Evolutionary conservation across 2,888 invertebrate species (phyloP).

Genomic region (Tethea ocularis): DNA sequence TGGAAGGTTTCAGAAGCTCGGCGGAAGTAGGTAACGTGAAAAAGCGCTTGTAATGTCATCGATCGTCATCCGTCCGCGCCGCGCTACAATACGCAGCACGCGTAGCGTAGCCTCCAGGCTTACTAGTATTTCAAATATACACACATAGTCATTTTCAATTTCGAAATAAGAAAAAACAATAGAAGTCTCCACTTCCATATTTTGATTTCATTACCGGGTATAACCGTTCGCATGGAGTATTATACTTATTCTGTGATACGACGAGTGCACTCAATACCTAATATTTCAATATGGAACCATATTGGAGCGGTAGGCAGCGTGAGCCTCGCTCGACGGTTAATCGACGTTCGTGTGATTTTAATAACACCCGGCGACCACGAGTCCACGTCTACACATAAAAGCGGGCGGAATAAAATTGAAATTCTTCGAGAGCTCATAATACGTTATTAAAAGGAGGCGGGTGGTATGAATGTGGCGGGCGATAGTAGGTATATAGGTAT

Average conservation of each 20-base stretch:
- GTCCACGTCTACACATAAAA: conserved; percentile 9
- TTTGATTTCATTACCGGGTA: neutral
- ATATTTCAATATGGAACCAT: neutral
- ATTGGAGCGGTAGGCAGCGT: neutral
- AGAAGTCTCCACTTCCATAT: neutral
- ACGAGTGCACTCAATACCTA: neutral
- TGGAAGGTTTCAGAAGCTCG: neutral
- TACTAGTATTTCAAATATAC: neutral
- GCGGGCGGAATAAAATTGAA: conserved; percentile 29
- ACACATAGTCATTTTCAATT: neutral
- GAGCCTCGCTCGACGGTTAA: conserved; percentile 18
- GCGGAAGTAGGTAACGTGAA: neutral
- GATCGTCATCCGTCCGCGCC: neutral
- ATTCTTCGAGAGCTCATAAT: conserved; percentile 26
- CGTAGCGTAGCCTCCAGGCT: no score
- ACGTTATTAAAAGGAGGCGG: conserved; percentile 15
- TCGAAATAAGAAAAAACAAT: neutral
- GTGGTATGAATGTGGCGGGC: neutral
- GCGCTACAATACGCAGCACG: neutral
- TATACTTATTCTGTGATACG: no score
- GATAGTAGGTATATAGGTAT: no score
- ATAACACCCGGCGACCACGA: conserved; percentile 11
- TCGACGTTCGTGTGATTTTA: conserved; percentile 16
- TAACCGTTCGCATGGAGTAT: neutral
- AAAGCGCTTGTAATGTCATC: neutral